Conservation (phyloP, 2,797 vertebrate genomes). For the Heteromormyrus szaboi region DNA sequence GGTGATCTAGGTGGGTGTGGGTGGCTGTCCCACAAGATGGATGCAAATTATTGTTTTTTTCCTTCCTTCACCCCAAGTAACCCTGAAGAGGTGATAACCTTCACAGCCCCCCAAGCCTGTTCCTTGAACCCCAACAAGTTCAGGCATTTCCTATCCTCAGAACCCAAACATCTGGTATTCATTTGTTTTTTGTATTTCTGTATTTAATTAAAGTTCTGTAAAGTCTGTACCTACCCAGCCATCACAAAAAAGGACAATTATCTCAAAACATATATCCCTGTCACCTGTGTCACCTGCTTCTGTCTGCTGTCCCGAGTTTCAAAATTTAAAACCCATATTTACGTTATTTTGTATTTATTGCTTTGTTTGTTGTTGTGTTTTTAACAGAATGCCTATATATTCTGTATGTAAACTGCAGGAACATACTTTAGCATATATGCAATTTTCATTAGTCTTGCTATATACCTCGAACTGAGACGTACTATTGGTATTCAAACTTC, state of each 20-base stretch:
- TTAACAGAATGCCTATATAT: background rate
- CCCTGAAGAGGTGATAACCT: background rate
- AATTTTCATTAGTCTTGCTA: background rate
- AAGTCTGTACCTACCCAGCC: background rate
- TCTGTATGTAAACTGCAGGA: background rate
- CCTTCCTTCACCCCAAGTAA: background rate
- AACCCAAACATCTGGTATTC: background rate
- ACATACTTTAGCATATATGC: background rate
- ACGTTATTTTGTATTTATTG: background rate
- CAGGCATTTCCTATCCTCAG: background rate
- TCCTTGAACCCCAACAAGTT: background rate
- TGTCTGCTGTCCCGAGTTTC: background rate
- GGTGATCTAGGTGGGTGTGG: background rate
- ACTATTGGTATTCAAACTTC: background rate
- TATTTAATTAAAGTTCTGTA: background rate
- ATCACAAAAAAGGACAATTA: background rate
- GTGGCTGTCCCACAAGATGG: background rate
- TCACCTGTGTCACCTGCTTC: background rate
- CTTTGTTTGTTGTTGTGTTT: background rate
- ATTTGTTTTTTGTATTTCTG: conserved; percentile 7
- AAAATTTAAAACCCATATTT: background rate
- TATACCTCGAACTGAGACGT: background rate
- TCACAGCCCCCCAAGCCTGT: background rate
- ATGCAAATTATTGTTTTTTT: background rate
- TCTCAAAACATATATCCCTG: background rate